phyloP scores from a whole-genome alignment of 2,888 invertebrate genomes.

The Nematopogon swammerdamellus region DNA sequence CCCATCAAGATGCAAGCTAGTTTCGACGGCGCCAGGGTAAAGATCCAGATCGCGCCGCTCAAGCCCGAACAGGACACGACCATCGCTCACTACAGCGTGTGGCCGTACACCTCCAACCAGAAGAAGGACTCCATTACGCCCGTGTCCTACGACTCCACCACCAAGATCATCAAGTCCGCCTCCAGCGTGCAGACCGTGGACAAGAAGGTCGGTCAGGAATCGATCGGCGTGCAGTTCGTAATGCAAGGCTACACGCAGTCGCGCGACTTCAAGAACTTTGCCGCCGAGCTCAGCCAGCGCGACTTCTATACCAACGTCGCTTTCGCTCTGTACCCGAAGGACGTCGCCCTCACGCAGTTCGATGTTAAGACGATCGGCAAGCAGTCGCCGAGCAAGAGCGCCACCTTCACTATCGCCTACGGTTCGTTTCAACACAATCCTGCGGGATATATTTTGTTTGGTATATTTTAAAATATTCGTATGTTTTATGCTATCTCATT shows the following conservation, averaged over 20 bases:
- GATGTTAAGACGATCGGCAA: conserved; percentile 47
- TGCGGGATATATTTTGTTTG: too few species aligned
- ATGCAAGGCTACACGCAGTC: conserved; percentile 52
- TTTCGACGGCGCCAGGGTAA: conserved; percentile 35
- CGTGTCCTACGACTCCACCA: conserved; percentile 37
- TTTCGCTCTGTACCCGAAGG: conserved; percentile 25
- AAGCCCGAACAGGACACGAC: conserved; percentile 45
- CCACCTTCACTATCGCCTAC: conserved; percentile 33
- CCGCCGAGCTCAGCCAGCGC: conserved; percentile 22
- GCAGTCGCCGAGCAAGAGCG: conserved; percentile 38
- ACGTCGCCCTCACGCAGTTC: conserved; percentile 45
- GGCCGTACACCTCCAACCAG: conserved; percentile 61
- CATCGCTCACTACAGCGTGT: conserved; percentile 56
- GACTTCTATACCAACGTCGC: conserved; percentile 22
- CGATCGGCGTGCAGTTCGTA: conserved; percentile 51
- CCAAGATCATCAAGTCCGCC: conserved; percentile 35
- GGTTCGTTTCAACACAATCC: conserved; percentile 24
- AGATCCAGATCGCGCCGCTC: conserved; percentile 45
- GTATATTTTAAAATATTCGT: too few species aligned
- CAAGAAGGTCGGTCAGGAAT: conserved; percentile 28
- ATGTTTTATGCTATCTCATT: too few species aligned
- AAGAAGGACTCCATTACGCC: conserved; percentile 55
- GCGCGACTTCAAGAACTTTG: conserved; percentile 32
- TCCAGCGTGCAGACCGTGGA: conserved; percentile 18
- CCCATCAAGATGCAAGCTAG: conserved; percentile 53